These are phyloP conservation scores for Leptestheria dahalacensis DNA, from an alignment of 1,140 invertebrate genomes.

Conservation along the genomic window DNA sequence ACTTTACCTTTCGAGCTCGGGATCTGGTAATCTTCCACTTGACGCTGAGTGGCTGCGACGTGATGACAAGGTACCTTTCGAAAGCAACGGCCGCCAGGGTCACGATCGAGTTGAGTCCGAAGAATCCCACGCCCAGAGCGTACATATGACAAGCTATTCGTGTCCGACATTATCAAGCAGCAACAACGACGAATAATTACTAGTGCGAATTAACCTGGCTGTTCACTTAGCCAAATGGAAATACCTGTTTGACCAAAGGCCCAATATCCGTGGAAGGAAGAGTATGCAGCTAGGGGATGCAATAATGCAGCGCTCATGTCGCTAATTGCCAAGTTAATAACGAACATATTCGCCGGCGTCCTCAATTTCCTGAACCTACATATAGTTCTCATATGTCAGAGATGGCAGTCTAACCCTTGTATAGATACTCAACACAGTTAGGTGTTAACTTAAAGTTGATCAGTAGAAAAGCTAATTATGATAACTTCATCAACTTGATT, in stretches of 20 bases:
- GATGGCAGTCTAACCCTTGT: no score
- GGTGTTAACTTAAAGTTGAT: neutral
- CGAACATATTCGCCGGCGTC: conserved; percentile 27
- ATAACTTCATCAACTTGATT: neutral
- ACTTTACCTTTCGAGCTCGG: conserved; percentile 24
- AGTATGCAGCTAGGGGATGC: conserved; percentile 29
- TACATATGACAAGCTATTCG: conserved; percentile 38
- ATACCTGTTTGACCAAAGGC: conserved; percentile 23
- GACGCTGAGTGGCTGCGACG: conserved; percentile 29
- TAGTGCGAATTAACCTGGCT: no score
- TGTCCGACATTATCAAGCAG: no score
- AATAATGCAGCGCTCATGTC: conserved; percentile 27
- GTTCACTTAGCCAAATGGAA: neutral
- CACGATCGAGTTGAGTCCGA: conserved; percentile 36
- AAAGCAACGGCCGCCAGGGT: conserved; percentile 35
- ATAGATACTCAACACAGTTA: neutral
- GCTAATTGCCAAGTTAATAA: conserved; percentile 29
- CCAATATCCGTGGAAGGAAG: conserved; percentile 28
- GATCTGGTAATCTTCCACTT: conserved; percentile 25
- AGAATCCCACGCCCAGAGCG: conserved; percentile 34
- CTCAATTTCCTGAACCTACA: conserved; percentile 26
- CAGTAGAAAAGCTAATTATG: neutral
- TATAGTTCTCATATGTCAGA: neutral
- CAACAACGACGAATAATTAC: no score
- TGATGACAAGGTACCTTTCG: conserved; percentile 36